A percentile compares a stretch with the other conserved stretches of the same genome.
Evolutionary conservation across 1,140 invertebrate genomes (phyloP).

Genomic region (Drosophila neocordata): DNA sequence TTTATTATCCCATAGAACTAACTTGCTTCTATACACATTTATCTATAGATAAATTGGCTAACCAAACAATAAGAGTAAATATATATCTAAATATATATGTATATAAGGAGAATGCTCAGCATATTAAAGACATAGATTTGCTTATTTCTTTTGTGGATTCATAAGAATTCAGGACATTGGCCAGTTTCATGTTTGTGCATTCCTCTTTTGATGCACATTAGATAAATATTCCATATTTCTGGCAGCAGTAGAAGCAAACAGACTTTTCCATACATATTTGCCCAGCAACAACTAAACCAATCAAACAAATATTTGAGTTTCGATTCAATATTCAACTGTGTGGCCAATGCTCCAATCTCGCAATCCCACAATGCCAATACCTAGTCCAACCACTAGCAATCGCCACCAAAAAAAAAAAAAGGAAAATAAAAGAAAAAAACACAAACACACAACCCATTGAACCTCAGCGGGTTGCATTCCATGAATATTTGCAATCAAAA

Average conservation of each 20-base stretch:
- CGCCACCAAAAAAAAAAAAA: background rate
- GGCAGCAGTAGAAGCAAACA: slow-evolving; percentile 48
- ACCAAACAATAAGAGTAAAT: background rate
- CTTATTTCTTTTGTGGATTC: slow-evolving; percentile 17
- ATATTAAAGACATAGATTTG: slow-evolving; percentile 16
- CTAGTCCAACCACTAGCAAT: background rate
- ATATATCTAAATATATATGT: background rate
- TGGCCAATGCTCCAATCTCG: slow-evolving; percentile 30
- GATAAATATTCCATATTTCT: slow-evolving; percentile 69
- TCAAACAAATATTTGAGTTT: slow-evolving; percentile 73
- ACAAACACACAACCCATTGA: background rate
- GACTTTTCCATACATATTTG: slow-evolving; percentile 22
- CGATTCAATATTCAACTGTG: slow-evolving; percentile 59
- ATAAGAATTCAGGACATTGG: slow-evolving; percentile 9
- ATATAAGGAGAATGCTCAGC: background rate
- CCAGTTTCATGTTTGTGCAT: slow-evolving; percentile 35
- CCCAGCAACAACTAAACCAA: slow-evolving; percentile 60
- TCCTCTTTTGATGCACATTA: slow-evolving; percentile 59
- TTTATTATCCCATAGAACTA: background rate
- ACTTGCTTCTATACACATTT: background rate
- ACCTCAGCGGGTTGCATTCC: slow-evolving; percentile 44
- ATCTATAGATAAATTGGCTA: background rate
- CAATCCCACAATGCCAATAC: background rate
- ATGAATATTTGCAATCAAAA: slow-evolving; percentile 52
- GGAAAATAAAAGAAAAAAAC: background rate